Base-by-base conservation (phyloP, 2,888 invertebrate species). In the Hydrotaea diabolus region DNA sequence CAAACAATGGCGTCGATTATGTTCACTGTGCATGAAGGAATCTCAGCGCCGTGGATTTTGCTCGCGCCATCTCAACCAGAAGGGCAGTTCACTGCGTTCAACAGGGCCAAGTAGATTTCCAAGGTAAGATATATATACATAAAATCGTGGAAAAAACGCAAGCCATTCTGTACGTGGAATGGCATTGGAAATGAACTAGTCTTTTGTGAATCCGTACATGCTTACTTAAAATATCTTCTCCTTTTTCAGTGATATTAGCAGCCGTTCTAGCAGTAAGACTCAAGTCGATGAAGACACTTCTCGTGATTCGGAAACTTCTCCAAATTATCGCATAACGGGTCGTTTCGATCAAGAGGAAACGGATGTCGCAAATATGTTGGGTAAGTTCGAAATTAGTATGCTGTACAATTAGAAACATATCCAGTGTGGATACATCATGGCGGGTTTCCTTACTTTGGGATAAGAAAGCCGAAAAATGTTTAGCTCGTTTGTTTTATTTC, bases 1-100 rank as follows among this genome's bases (percentile, higher is more conserved):
- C 49, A 99, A 99, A 93, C 99, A 99, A 92, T 99, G 99, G 99
- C 95, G 99, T 85, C 94, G 99, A 89, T 94, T 99, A 86, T 99
- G 99, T 93, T 98, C 98, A 82, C 97, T 97, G 78, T 99, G 99
- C 93, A 96, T 96, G 49, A 98, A 98, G 93, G 99, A 99, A 94
- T 99, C 99, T 90, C 99, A 99, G 93, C 94, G 99, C 53, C 94
- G 98, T 87, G 99, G 99, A 53, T 99, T 95, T 93, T 99, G 99
- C 92, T 99, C 99, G 23, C 93, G 99, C 74, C 99, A 99, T 93
- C 94, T 99, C 88, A 98, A 97, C 88, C 94, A 98, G 89, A 96
- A 98, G 90, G 97, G 97, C 77, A 92, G 89, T 88, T 89, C 91
- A 74, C 86, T 92, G 86, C 91, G 92, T 85, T 92, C 93, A 66